Base-by-base conservation (phyloP, 2,888 invertebrate genomes). In the Rosalia funebris region DNA sequence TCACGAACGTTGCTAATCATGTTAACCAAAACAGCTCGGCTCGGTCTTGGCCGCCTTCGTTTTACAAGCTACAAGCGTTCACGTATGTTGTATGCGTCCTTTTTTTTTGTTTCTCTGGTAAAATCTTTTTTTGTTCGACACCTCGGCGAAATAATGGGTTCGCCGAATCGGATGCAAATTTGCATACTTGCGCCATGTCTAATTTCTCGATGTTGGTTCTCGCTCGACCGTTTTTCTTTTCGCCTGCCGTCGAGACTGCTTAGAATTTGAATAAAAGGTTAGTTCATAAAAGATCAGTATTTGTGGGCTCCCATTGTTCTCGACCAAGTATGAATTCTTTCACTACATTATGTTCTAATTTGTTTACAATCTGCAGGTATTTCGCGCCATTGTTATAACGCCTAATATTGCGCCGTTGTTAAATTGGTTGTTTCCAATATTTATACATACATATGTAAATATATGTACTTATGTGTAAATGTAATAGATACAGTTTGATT, bases 161-260 rank as follows among this genome's bases (percentile, higher is more conserved):
- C 53, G 31, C 32, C 41, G 53, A 53, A 53, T 41, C 53, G 53
- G 53, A 53, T 42, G 41, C 31, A 15, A 42, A 53, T 53, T 53
- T 53, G 53, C 53, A 53, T 53, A 53, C 53, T 17, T 20, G 53
- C 53, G 53, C 53, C 53, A 17, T 53, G 53, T 42, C 53, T 53
- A 53, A 53, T 53, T 53, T 17, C 32, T 37, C 41, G 41, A 32
- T 42, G 20, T 37, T 34, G 42, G 11, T 15, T 32, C 15, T 20
- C 25, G 39, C 25, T 41, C 12, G 41, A n/a, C 25, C 25, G 31
- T 46, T 32, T n/a, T n/a, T 7, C 25, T 25, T 46, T 12, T 19
- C 12, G 39, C 41, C n/a, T 50, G 50, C 36, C 37, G 37, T 39
- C 12, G 20, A 19, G 9, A 19, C 36, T 48, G 48, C 19, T 25